Percentiles rank a stretch among this genome's conserved stretches.
phyloP scores from a whole-genome alignment of 1,140 invertebrate genomes.

The Hesperophylax magnus region DNA sequence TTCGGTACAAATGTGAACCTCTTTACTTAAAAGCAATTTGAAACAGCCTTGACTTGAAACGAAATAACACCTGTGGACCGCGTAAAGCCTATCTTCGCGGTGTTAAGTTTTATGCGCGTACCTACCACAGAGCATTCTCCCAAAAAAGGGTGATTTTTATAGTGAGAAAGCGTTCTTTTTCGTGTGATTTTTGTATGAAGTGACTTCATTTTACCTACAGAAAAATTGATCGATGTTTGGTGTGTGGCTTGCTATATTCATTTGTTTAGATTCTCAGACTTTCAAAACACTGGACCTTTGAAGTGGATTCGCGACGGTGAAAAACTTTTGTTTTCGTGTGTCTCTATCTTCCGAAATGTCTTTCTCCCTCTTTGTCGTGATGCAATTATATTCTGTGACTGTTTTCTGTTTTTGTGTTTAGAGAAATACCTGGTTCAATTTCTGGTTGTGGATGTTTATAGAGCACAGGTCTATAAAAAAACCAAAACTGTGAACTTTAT shows the following conservation, averaged over 20 bases:
- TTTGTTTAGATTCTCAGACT: conserved; percentile 40
- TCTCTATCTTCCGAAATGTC: conserved; percentile 8
- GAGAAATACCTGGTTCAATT: no score
- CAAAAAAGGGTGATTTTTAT: background rate
- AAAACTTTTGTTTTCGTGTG: conserved; percentile 20
- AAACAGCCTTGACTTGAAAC: background rate
- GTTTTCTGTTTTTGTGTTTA: no score
- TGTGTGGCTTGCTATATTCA: background rate
- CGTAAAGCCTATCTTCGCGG: background rate
- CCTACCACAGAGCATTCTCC: no score
- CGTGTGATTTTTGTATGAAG: background rate
- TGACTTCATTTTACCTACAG: background rate
- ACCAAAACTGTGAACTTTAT: no score
- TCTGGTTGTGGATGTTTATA: no score
- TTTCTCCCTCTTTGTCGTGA: background rate
- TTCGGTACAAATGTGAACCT: background rate
- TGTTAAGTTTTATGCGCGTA: no score
- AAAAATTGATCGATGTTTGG: background rate
- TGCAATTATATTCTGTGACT: conserved; percentile 15
- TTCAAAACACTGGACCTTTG: conserved; percentile 33
- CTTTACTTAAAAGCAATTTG: background rate
- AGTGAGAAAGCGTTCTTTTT: background rate
- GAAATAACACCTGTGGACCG: background rate
- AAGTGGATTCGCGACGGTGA: conserved; percentile 33
- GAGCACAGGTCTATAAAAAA: no score